Base-by-base conservation (phyloP, 2,797 vertebrate species). In the Sorex maritimensis region DNA sequence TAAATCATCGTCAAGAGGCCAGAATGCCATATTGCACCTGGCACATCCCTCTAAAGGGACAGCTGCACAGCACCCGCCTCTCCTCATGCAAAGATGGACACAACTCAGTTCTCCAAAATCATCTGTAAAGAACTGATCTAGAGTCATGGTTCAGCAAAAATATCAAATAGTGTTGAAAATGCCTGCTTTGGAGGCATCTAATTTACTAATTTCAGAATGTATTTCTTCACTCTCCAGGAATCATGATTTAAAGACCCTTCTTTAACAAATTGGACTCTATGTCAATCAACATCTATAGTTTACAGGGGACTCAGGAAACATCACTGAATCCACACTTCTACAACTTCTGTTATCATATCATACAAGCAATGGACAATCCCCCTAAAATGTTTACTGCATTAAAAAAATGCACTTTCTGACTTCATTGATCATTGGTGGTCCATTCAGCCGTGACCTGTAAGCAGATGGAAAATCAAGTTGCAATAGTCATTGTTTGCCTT, bases 1-100 rank as follows among this genome's bases (percentile, higher is more conserved):
- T 93, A 93, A 89, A 94, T 96, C 92, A 94, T 86, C 90, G 0
- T 87, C 77, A 69, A 82, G 85, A 88, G 77, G 44, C 81, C 91
- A 88, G 52, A 58, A 46, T 72, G 91, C 87, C 80, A 83, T 17
- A 73, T 15, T 46, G 75, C 85, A 90, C 87, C 92, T 96, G 90
- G 85, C 75, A 90, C 17, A 0, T 55, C 79, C 79, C n/a, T 69
- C 81, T 28, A 49, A 75, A 67, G 80, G 87, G 79, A 82, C 95
- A 96, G 95, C 87, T 92, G 92, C 89, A 58, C 44, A 34, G 49
- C 75, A 77, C 58, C 34, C 46, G 5, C 68, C 46, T n/a, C 79
- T 89, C 71, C 90, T 8, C 17, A 74, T 52, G 86, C 73, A 77
- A 38, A 92, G 78, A 74, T 24, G 58, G 46, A 81, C 9, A 72